phyloP scores from a whole-genome alignment of 2,797 vertebrate genomes.

The Sebastes nivosus region DNA sequence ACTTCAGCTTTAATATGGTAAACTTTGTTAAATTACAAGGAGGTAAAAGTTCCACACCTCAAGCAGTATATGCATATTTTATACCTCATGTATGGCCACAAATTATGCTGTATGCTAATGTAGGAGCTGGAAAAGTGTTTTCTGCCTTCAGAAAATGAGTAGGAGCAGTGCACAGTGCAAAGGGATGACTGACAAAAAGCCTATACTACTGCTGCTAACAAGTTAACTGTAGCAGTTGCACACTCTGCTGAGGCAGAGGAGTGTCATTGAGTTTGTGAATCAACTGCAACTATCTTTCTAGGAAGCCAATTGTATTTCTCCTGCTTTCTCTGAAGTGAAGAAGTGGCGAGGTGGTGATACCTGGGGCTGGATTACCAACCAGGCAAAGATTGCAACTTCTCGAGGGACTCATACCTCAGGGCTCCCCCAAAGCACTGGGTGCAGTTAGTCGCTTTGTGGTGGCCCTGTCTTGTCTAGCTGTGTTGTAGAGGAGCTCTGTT shows the following conservation, averaged over 20 bases:
- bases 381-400: neutral
- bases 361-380: neutral
- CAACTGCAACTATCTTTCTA: neutral
- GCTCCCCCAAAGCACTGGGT: neutral
- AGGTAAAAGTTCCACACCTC: neutral
- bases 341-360: neutral
- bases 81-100: neutral
- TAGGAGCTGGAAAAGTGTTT: neutral
- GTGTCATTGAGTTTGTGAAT: neutral
- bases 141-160: neutral
- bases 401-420: neutral
- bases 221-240: neutral
- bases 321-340: neutral
- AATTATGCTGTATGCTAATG: neutral
- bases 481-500: neutral
- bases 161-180: neutral
- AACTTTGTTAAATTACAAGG: neutral
- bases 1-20: neutral
- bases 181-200: conserved; percentile 1
- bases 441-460: neutral
- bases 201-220: neutral
- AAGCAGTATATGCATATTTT: neutral
- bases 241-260: neutral
- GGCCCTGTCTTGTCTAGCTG: neutral
- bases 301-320: conserved; percentile 5